Conservation (phyloP, 1,140 invertebrate species). For the Heliothis subflexa region DNA sequence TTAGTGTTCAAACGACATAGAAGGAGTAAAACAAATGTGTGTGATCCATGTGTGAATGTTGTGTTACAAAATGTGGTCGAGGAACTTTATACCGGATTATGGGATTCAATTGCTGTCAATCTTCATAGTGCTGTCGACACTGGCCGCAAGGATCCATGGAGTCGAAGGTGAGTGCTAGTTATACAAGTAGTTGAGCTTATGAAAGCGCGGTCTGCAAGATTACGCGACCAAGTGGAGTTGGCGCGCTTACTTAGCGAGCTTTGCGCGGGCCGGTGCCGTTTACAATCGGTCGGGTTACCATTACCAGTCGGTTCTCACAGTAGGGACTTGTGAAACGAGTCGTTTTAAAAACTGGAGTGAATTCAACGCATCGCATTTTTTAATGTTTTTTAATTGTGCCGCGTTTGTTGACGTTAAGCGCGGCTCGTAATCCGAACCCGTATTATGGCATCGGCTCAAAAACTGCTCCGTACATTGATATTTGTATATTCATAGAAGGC, state of each 20-base stretch:
- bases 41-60: conserved; percentile 85
- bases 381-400: conserved; percentile 79
- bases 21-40: conserved; percentile 85
- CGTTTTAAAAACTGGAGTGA: conserved; percentile 84
- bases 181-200: conserved; percentile 74
- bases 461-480: conserved; percentile 45
- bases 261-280: conserved; percentile 55
- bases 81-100: conserved; percentile 86
- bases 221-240: conserved; percentile 67
- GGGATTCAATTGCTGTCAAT: conserved; percentile 80
- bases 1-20: conserved; percentile 78
- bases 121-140: conserved; percentile 69
- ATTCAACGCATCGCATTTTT: conserved; percentile 81
- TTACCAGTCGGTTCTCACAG: conserved; percentile 82
- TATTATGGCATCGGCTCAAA: conserved; percentile 51
- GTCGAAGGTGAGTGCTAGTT: conserved; percentile 77
- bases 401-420: conserved; percentile 64
- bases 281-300: conserved; percentile 70
- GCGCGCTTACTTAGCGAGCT: conserved; percentile 60
- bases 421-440: conserved; percentile 51
- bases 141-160: conserved; percentile 73
- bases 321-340: conserved; percentile 83
- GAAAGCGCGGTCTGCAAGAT: conserved; percentile 74
- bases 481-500: conserved; percentile 6
- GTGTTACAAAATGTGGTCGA: conserved; percentile 85